Conservation (phyloP, 2,888 invertebrate species). For the Athripsodes cinereus region DNA sequence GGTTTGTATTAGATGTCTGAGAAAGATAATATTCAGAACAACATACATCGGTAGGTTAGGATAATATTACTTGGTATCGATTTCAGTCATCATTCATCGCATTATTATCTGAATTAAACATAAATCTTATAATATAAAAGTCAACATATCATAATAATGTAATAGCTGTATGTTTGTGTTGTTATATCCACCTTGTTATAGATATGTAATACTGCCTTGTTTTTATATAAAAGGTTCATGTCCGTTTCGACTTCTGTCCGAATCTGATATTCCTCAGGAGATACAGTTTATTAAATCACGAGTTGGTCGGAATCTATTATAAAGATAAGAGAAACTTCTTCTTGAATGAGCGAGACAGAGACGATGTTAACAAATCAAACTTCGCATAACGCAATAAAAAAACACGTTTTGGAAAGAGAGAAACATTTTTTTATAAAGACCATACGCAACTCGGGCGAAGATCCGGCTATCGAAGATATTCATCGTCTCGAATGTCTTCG, state of each 20-base stretch:
- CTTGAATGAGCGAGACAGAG: constrained; percentile 6
- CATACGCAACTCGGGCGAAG: constrained; percentile 2
- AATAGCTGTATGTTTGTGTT: no score
- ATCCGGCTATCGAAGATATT: constrained; percentile 19
- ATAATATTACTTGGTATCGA: neutral
- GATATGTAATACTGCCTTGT: no score
- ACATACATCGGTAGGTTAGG: no score
- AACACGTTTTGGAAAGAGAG: constrained; percentile 1
- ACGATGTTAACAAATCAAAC: neutral
- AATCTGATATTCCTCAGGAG: constrained; percentile 12
- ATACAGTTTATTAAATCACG: constrained; percentile 19
- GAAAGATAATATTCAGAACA: no score
- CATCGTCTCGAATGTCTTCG: constrained; percentile 24
- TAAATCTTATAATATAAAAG: neutral
- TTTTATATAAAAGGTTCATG: no score
- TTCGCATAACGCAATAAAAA: neutral
- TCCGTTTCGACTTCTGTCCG: constrained; percentile 11
- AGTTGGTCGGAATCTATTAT: constrained; percentile 11
- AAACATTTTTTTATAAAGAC: neutral
- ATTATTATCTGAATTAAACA: neutral
- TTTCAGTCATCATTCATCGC: neutral
- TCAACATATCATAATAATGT: no score
- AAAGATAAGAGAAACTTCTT: neutral
- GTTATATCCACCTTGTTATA: no score
- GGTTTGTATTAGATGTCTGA: no score